Percentiles rank a stretch among this genome's conserved stretches.
Conservation (phyloP, 1,140 invertebrate genomes). For the Cyclina sinensis region DNA sequence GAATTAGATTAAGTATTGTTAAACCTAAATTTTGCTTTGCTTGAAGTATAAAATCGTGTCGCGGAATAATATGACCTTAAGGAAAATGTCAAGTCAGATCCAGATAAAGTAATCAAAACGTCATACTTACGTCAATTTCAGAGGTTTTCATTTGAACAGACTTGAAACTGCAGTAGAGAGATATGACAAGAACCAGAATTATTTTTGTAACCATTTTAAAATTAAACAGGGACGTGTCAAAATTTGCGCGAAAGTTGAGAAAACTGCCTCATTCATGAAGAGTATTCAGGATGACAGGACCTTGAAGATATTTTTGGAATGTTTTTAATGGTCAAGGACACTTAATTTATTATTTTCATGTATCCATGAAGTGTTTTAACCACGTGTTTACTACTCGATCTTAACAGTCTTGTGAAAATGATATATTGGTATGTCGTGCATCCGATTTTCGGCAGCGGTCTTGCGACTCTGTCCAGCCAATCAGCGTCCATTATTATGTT, state of each 20-base stretch:
- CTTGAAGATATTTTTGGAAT: background rate
- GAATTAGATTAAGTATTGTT: too few relatives aligned
- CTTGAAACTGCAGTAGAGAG: background rate
- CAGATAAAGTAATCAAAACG: too few relatives aligned
- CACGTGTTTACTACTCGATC: background rate
- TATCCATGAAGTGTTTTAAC: background rate
- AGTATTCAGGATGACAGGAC: background rate
- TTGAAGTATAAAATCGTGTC: too few relatives aligned
- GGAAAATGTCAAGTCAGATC: too few relatives aligned
- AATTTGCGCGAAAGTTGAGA: slow-evolving; percentile 15
- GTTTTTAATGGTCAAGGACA: background rate
- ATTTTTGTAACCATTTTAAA: background rate
- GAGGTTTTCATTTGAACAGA: background rate
- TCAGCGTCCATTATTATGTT: slow-evolving; percentile 36
- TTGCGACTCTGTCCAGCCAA: slow-evolving; percentile 48
- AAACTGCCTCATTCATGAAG: background rate
- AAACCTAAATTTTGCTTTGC: too few relatives aligned
- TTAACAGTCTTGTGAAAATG: background rate
- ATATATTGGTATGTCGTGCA: slow-evolving; percentile 35
- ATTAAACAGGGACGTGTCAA: background rate
- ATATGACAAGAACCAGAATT: background rate
- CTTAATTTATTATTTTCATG: background rate
- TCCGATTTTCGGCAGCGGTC: slow-evolving; percentile 27
- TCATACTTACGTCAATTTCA: background rate
- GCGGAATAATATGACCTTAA: too few relatives aligned